These are phyloP conservation scores for Sus scrofa DNA, from an alignment of 2,113 vertebrate species.

Conservation along the genomic window DNA sequence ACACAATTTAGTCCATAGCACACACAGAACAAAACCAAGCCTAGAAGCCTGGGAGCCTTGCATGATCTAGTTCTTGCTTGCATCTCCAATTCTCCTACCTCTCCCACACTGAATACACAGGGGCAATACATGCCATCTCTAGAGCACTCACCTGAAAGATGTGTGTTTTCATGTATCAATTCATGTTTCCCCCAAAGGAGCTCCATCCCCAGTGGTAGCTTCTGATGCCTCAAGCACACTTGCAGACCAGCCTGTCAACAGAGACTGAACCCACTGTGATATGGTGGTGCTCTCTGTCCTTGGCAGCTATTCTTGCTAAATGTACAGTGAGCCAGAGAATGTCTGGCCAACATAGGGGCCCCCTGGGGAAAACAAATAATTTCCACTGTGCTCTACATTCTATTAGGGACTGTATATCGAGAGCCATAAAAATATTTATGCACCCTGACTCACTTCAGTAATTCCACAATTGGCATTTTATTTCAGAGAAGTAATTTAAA, in stretches of 20 bases:
- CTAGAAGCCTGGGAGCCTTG: not conserved
- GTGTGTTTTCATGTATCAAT: not conserved
- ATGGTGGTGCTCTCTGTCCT: constrained; percentile 17
- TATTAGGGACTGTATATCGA: not conserved
- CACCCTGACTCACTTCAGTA: constrained; percentile 40
- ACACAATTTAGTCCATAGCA: not conserved
- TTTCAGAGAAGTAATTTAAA: constrained; percentile 33
- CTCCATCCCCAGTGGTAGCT: not conserved
- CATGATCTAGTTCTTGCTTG: not conserved
- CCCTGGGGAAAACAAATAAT: constrained; percentile 22
- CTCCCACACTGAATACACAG: not conserved
- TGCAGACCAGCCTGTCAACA: not conserved
- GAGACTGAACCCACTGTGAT: not conserved
- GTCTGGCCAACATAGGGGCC: not conserved
- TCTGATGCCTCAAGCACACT: not conserved
- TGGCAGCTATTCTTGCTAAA: not conserved
- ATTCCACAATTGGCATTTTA: not conserved
- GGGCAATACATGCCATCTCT: not conserved
- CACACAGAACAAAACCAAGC: not conserved
- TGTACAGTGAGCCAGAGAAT: not conserved
- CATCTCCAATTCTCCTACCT: not conserved
- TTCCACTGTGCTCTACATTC: constrained; percentile 20
- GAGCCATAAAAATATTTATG: not conserved
- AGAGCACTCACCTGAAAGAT: not conserved
- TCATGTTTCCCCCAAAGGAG: not conserved